These are phyloP conservation scores for Psittacus erithacus DNA, from an alignment of 2,113 vertebrate species.

Conservation along the genomic window DNA sequence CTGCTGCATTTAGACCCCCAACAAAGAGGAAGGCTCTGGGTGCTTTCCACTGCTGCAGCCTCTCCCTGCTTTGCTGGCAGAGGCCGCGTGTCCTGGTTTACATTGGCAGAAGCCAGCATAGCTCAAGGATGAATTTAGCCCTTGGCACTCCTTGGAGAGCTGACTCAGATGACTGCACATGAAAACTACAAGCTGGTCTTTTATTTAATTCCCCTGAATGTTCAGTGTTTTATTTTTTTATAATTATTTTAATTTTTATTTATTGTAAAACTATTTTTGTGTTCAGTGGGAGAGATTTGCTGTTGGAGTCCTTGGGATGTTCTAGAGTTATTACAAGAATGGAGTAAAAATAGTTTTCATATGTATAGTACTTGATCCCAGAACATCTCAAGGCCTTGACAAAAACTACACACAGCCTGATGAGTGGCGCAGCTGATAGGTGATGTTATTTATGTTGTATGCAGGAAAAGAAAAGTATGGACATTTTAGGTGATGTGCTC, in stretches of 20 bases:
- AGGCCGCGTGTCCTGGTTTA: constrained; percentile 58
- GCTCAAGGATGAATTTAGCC: constrained; percentile 67
- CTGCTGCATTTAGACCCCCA: constrained; percentile 28
- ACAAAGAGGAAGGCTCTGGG: constrained; percentile 20
- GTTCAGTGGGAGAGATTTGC: background rate
- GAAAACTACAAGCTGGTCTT: constrained; percentile 58
- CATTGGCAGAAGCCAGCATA: constrained; percentile 60
- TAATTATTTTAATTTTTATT: background rate
- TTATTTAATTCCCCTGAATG: constrained; percentile 25
- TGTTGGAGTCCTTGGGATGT: background rate
- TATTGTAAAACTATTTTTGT: background rate
- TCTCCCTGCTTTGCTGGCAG: constrained; percentile 60
- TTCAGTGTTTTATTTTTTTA: background rate
- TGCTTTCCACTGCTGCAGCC: constrained; percentile 35
- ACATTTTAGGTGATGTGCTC: background rate
- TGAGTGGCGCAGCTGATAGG: background rate
- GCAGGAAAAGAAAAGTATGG: background rate
- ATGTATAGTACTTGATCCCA: background rate
- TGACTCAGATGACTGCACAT: constrained; percentile 64
- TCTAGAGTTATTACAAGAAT: background rate
- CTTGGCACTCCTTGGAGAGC: constrained; percentile 58
- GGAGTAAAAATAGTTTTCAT: background rate
- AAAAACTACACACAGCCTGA: background rate
- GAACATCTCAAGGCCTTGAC: background rate
- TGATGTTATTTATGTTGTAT: background rate